These are phyloP conservation scores for Equus przewalskii DNA, from an alignment of 2,113 vertebrate species.

Conservation along the genomic window DNA sequence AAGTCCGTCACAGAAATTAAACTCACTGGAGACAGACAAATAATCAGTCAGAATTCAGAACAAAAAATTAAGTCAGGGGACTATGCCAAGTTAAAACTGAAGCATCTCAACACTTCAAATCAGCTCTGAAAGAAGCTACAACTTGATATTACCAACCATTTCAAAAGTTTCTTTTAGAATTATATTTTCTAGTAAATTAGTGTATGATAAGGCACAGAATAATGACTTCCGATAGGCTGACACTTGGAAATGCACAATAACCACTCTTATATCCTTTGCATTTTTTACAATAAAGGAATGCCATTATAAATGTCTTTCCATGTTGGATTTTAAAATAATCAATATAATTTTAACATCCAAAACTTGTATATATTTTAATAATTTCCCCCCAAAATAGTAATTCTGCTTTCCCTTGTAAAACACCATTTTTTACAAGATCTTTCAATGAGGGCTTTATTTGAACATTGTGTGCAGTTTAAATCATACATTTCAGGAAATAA, in stretches of 20 bases:
- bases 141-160: background rate
- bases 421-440: background rate
- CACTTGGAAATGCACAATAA: background rate
- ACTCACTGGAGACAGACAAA: background rate
- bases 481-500: background rate
- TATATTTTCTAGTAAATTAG: background rate
- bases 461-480: background rate
- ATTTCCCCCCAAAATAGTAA: background rate
- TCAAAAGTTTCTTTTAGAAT: background rate
- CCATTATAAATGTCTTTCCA: background rate
- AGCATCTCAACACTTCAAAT: background rate
- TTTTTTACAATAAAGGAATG: background rate
- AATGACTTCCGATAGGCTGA: background rate
- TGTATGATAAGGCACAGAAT: background rate
- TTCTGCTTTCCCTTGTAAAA: background rate
- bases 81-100: background rate
- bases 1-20: slow-evolving; percentile 2
- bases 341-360: background rate
- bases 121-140: background rate
- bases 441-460: background rate
- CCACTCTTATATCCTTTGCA: background rate
- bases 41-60: background rate
- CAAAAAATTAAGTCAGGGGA: background rate
- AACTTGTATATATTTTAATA: background rate
- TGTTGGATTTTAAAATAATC: background rate